Evolutionary conservation across 2,888 invertebrate genomes (phyloP), one percentile per base, ranked within the genome.

Genomic region (Drosophila ezoana): DNA sequence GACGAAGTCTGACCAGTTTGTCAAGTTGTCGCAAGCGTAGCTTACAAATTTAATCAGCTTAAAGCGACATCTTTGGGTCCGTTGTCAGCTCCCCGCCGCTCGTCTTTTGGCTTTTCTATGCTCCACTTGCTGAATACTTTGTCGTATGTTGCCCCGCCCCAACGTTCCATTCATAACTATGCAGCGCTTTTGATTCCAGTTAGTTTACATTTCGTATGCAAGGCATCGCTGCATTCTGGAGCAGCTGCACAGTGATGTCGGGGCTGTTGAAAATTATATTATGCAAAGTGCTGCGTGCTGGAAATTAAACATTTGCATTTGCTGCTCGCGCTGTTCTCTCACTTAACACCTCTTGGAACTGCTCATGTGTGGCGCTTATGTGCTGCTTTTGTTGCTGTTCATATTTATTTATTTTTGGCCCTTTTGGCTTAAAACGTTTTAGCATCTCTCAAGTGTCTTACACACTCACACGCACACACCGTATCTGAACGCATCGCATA

Each of bases 21-120:
- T 84, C 83, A 83, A 89, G 76, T 81, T 66, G 76, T 87, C 63
- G 63, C 78, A 68, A 62, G 47, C 58, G 64, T 62, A 75, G 89
- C 78, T 89, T 89, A 86, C 89, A 86, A 89, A 84, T 89, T 89
- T 90, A 89, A 89, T 86, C 85, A 89, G 79, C 81, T 79, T 87
- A 74, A 80, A 79, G 76, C 73, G 71, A 70, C 64, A 63, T 43
- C 66, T 53, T 43, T 8, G 59, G 18, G 28, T 28, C 11, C 41
- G 18, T 4, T 41, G 16, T 62, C 38, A 16, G 16, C 10, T 5
- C 52, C 33, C 18, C 44, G 32, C 48, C 18, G 28, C 40, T 33
- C 35, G 20, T 28, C 56, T 43, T 16, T 16, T 37, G 53, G 14
- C 65, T 59, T 49, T 32, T 40, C 63, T 68, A 35, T 62, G 62